Percentiles rank a stretch among this genome's conserved stretches.
Evolutionary conservation across 2,888 invertebrate genomes (phyloP).

Genomic region (Biston stratarius): DNA sequence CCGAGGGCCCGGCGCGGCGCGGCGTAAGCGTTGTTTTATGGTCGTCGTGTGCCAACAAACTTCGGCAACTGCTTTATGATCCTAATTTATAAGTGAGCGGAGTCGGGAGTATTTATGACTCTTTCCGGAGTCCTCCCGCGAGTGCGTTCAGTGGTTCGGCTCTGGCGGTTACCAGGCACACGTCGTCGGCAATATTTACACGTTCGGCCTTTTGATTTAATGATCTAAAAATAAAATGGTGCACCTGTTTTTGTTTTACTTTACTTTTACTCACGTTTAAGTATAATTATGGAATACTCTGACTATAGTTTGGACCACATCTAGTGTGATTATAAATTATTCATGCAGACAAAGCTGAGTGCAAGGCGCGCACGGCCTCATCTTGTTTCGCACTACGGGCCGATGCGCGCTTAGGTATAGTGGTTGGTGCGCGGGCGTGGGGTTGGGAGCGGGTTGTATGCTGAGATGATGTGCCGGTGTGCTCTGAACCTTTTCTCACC

Average conservation of each 20-base stretch:
- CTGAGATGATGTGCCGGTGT: too few relatives aligned
- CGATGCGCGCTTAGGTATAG: too few relatives aligned
- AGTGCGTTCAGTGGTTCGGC: constrained; percentile 68
- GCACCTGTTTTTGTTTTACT: background rate
- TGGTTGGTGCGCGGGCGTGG: too few relatives aligned
- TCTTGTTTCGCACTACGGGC: too few relatives aligned
- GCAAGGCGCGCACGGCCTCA: too few relatives aligned
- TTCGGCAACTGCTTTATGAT: constrained; percentile 86
- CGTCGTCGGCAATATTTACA: constrained; percentile 15
- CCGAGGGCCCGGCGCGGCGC: constrained; percentile 47
- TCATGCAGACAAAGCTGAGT: too few relatives aligned
- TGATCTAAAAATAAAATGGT: background rate
- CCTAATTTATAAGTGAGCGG: constrained; percentile 86
- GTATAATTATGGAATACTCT: too few relatives aligned
- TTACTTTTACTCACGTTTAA: too few relatives aligned
- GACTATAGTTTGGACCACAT: too few relatives aligned
- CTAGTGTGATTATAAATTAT: too few relatives aligned
- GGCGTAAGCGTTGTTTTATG: constrained; percentile 81
- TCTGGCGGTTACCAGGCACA: constrained; percentile 28
- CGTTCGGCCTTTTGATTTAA: background rate
- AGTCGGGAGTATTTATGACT: constrained; percentile 81
- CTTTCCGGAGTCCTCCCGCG: constrained; percentile 79
- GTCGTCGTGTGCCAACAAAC: constrained; percentile 83
- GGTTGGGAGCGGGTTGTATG: too few relatives aligned
- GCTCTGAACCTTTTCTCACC: too few relatives aligned